Evolutionary conservation across 2,888 invertebrate species (phyloP), one percentile per base, ranked within the genome.

Genomic region (Eristalis pertinax): DNA sequence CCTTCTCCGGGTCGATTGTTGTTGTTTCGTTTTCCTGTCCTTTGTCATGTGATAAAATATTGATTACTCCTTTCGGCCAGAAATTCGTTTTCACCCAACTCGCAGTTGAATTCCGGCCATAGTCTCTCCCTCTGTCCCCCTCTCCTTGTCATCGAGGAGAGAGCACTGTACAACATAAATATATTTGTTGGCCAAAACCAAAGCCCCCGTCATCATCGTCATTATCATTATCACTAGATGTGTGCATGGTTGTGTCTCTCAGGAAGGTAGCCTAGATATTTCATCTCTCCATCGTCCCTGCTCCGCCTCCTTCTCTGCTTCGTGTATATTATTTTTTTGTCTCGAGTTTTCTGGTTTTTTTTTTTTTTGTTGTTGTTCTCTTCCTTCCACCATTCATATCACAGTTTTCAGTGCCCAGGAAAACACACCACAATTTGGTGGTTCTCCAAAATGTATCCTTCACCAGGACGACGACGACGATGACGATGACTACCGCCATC

Each of bases 351-450:
- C 60, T 35, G 24, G n/a, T 29, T 13, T 19, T 26, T 56, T 26
- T 73, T 72, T 63, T 41, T 32, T n/a, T 38, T 13, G 24, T n/a
- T 35, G 24, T 38, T 35, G 56, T 74, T 73, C 77, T 32, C 67
- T 60, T 29, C 32, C 60, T 35, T 63, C 63, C 50, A 26, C 35
- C n/a, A 19, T 70, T 50, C 29, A 68, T 68, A 68, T 38, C 58
- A 50, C 35, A 67, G 68, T 68, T 41, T 19, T 43, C 35, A 50
- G 19, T 79, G 56, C 29, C 38, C 50, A 64, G 62, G 26, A 78
- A 82, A 80, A 79, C 76, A 38, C 72, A 84, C 84, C 80, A 76
- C 76, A 84, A 87, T 84, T 87, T 87, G 87, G 87, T 87, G 87
- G 79, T 80, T 79, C 80, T 87, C 87, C 87, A 87, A 87, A 68